A percentile compares a stretch with the other conserved stretches of the same genome.
These are phyloP conservation scores for Latrodectus hesperus DNA, from an alignment of 2,888 invertebrate species.

Conservation along the genomic window DNA sequence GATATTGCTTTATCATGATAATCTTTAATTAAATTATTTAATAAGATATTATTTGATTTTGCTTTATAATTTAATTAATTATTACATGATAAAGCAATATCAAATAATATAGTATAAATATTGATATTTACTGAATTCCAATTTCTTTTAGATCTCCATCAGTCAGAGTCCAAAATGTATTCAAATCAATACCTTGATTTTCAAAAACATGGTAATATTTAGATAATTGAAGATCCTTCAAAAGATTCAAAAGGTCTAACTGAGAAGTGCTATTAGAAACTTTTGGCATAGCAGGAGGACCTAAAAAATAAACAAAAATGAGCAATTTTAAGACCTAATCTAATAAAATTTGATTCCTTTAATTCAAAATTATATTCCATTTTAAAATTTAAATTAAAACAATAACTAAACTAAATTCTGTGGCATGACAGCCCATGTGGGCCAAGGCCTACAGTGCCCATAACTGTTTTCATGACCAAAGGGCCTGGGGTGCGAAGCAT, in stretches of 20 bases:
- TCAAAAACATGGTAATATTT: constrained; percentile 75
- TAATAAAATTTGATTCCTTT: not conserved
- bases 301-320: not conserved
- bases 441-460: too few species aligned
- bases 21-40: too few species aligned
- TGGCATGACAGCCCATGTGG: too few species aligned
- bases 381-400: not conserved
- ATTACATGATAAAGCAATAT: too few species aligned
- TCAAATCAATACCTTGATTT: constrained; percentile 76
- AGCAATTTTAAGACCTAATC: not conserved
- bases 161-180: constrained; percentile 76
- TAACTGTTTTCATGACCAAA: too few species aligned
- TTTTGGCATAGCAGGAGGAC: not conserved
- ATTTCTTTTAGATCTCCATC: constrained; percentile 77
- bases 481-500: too few species aligned
- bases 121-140: constrained; percentile 75
- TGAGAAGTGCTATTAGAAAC: not conserved
- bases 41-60: too few species aligned
- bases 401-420: too few species aligned
- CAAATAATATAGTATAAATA: too few species aligned
- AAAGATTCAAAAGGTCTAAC: constrained; percentile 71
- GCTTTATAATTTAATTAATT: too few species aligned
- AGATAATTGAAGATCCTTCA: constrained; percentile 75
- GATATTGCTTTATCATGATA: too few species aligned
- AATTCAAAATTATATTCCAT: not conserved